Base-by-base conservation (phyloP, 1,140 invertebrate species). In the Lasioglossum baleicum region DNA sequence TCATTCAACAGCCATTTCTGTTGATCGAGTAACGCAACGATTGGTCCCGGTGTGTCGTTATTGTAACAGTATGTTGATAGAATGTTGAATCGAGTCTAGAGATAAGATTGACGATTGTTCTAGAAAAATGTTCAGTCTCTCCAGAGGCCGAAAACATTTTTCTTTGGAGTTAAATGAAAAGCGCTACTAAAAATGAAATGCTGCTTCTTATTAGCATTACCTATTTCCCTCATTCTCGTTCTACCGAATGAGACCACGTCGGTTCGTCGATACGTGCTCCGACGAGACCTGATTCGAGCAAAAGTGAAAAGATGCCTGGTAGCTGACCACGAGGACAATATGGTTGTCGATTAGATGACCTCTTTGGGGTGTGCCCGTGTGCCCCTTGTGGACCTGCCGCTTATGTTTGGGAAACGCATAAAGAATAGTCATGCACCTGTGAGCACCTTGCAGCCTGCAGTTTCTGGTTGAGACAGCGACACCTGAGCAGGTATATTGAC, bases 301-400 rank as follows among this genome's bases (percentile, higher is more conserved):
- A 81, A 75, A 75, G 79, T 81, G 77, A 80, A 74, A 80, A 80
- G 40, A 51, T 20, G 15, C 31, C 70, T 48, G 42, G 13, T 58
- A 66, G 7, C 15, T 15, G 69, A 42, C 40, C 40, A n/a, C 22
- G 71, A 40, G 76, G 69, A 87, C 83, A 87, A 84, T 74, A 76
- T 74, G 80, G 73, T 75, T 68, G 40, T 48, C 51, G 80, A 87
- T 85, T 87, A 85, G 83, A 87, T 80, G 85, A 85, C 81, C 87
- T 85, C 75, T 80, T 82, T 85, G 76, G 72, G 69, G 58, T 63
- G 64, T 51, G 76, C 67, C 69, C 80, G 58, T 63, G 64, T 51
- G 76, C 67, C 69, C 80, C 68, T 58, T 51, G 71, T 44, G 31
- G 64, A 22, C 22, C 61, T 26, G 42, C 13, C 15, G 22, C 53